Base-by-base conservation (phyloP, 2,113 vertebrate genomes). In the Sinocyclocheilus anshuiensis region DNA sequence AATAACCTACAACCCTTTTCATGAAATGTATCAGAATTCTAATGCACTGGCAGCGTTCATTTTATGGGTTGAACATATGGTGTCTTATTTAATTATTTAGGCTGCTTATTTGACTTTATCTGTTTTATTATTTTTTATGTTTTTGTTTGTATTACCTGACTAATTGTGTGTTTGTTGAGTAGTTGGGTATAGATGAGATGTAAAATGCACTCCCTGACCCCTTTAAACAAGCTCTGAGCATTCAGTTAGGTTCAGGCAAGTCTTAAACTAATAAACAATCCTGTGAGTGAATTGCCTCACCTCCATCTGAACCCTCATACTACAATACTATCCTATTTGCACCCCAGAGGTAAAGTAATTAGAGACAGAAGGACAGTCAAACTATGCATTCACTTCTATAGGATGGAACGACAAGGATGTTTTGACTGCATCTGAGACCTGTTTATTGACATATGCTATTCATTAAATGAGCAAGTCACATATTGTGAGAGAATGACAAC, bases 121-220 rank as follows among this genome's bases (percentile, higher is more conserved):
- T 24, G 11, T 75, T 75, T 76, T 16, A 16, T 53, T 53, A 24
- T 48, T 53, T 53, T 72, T 13, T 3, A 45, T 74, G 11, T 45
- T 75, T 75, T 75, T 26, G 42, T 20, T 53, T 53, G 75, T 29
- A 77, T 55, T 29, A 77, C 6, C n/a, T 77, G 42, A 48, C n/a
- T 50, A 76, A 50, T 76, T 76, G 74, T 24, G 24, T 53, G 75
- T 55, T 53, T 77, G 76, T 77, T 77, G 76, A 77, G 50, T 53
- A 16, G 50, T 16, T 77, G 76, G 50, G 4, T 53, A 55, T 53
- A 55, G 24, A 33, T 45, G 16, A 55, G 53, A 53, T 4, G 50
- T 53, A 53, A 53, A 53, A 77, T 55, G 48, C 48, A 55, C 13
- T 75, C 45, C 45, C 50, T 7, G 9, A 55, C 24, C 48, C 26